Base-by-base conservation (phyloP, 2,113 vertebrate species). In the Cyrtonyx montezumae region DNA sequence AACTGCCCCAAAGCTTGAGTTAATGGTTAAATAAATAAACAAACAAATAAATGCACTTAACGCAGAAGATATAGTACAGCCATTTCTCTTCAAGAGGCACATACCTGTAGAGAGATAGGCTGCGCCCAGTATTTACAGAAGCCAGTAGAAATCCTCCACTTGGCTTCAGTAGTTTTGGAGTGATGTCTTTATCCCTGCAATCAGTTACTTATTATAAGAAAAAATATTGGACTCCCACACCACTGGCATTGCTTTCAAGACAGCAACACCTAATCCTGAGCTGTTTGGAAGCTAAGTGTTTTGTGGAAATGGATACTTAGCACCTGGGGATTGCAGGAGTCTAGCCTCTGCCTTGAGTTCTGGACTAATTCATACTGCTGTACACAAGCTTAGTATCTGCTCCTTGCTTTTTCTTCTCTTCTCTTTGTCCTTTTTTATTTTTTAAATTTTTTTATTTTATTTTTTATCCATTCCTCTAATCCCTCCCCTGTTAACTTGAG, bases 241-340 rank as follows among this genome's bases (percentile, higher is more conserved):
- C 42, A 86, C 34, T 84, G 69, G 9, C 37, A 53, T 79, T 84
- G 49, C 40, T 79, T 93, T 68, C 81, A 74, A 86, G 25, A 63
- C 84, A 53, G 25, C 65, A 87, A 26, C 85, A 86, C 73, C 65
- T 84, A 84, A 90, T 86, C 30, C 56, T 1, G 6, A 94, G 18
- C 30, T 83, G 26, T 83, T 67, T 88, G 73, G 51, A 84, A 90
- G 32, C 66, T 73, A 91, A 88, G 42, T 68, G 46, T 46, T 74
- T 86, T 20, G 28, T 84, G 85, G 83, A 94, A 91, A 85, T 36
- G 55, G 26, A 17, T 48, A 67, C 67, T 92, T 88, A 86, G 17
- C 36, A 85, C 37, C 10, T 71, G 18, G 30, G 32, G 32, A 66
- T 45, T 70, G 46, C 19, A 59, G 37, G 62, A 51, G 15, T 22